These are phyloP conservation scores for Aurelia aurita complex sp. Pacific DNA, from an alignment of 30 jellyfish, hydroid and myxozoan species.

Conservation along the genomic window DNA sequence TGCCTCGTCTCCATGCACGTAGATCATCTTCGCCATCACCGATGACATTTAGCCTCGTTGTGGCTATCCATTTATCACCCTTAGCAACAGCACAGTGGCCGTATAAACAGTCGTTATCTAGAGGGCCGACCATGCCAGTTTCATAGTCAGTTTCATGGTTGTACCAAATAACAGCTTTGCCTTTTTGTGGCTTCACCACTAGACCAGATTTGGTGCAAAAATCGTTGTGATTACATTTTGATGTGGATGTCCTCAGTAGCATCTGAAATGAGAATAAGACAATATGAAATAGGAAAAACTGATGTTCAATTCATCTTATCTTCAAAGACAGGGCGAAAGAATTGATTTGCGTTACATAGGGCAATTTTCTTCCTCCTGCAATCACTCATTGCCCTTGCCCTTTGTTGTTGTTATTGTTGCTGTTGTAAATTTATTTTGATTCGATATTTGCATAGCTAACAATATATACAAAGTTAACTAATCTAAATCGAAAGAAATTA, in stretches of 20 bases:
- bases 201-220: constrained; percentile 78
- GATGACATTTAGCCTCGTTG: constrained; percentile 87
- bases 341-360: too few relatives aligned
- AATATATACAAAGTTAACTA: too few relatives aligned
- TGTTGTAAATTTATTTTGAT: too few relatives aligned
- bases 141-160: constrained; percentile 73
- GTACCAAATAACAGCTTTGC: constrained; percentile 96
- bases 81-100: constrained; percentile 91
- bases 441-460: too few relatives aligned
- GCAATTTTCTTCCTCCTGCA: too few relatives aligned
- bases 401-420: too few relatives aligned
- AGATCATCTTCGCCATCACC: constrained; percentile 91
- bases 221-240: constrained; percentile 67
- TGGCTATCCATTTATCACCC: constrained; percentile 94
- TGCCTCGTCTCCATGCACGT: constrained; percentile 99
- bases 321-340: too few relatives aligned
- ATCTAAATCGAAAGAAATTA: too few relatives aligned
- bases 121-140: constrained; percentile 90
- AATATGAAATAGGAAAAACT: too few relatives aligned
- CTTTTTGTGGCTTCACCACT: constrained; percentile 84
- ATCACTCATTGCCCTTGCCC: too few relatives aligned
- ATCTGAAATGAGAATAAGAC: constrained; percentile 16
- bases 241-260: constrained; percentile 49
- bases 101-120: constrained; percentile 76
- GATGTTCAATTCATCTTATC: too few relatives aligned